phyloP scores from a whole-genome alignment of 2,797 vertebrate genomes.

The Pseudocheirus occidentalis region DNA sequence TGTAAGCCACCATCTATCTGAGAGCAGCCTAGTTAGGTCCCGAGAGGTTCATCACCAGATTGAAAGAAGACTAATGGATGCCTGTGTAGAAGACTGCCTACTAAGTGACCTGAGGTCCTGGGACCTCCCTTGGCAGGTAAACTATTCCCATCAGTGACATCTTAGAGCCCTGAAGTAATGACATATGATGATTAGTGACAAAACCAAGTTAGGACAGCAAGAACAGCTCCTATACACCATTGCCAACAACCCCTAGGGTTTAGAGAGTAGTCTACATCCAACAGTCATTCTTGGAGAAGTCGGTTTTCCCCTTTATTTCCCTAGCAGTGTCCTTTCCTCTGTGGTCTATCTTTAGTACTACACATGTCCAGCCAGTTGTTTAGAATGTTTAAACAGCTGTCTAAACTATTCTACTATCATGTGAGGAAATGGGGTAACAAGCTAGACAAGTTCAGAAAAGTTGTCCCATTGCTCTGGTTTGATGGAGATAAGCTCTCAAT shows the following conservation, averaged over 20 bases:
- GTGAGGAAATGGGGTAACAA: neutral
- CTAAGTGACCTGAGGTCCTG: neutral
- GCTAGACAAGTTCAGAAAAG: neutral
- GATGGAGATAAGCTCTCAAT: neutral
- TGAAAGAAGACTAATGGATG: neutral
- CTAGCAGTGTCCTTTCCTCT: neutral
- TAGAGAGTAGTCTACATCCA: neutral
- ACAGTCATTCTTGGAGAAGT: neutral
- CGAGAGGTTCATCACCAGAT: neutral
- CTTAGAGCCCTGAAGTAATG: neutral
- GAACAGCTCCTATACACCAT: neutral
- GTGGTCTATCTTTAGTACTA: neutral
- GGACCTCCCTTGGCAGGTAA: neutral
- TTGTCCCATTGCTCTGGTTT: neutral
- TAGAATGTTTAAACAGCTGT: neutral
- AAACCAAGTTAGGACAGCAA: neutral
- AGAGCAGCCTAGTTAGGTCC: neutral
- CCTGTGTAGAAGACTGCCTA: neutral
- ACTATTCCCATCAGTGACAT: neutral
- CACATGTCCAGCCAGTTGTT: neutral
- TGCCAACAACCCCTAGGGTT: neutral
- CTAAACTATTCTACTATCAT: neutral
- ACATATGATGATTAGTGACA: neutral
- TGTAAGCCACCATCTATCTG: neutral
- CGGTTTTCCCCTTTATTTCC: neutral